These are phyloP conservation scores for Nasalis larvatus DNA, from an alignment of 2,113 vertebrate species.

Conservation along the genomic window DNA sequence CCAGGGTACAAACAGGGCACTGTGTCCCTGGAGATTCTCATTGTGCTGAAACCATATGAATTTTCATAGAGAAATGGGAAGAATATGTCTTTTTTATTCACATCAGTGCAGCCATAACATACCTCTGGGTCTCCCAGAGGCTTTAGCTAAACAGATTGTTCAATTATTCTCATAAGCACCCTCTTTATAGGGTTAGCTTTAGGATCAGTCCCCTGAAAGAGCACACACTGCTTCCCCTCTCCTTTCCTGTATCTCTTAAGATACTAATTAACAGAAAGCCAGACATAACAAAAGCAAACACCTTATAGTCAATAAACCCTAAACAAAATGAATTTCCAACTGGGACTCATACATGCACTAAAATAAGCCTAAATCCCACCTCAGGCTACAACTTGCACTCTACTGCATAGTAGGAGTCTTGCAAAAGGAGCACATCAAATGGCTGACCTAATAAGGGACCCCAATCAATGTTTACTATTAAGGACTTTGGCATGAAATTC, in stretches of 20 bases:
- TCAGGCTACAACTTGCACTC: not conserved
- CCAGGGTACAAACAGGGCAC: rapidly evolving
- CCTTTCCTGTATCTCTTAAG: not conserved
- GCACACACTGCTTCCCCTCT: not conserved
- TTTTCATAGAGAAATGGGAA: not conserved
- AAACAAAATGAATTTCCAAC: not conserved
- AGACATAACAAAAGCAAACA: not conserved
- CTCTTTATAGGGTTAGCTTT: not conserved
- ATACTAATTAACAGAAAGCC: not conserved
- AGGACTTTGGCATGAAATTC: not conserved
- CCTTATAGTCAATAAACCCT: not conserved
- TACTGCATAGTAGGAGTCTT: not conserved
- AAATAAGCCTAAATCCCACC: not conserved
- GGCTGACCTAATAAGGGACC: rapidly evolving
- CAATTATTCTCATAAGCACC: not conserved
- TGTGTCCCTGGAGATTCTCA: not conserved
- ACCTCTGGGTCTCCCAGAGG: not conserved
- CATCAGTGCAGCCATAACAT: rapidly evolving
- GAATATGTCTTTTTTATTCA: not conserved
- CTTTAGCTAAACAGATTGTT: not conserved
- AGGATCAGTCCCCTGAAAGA: not conserved
- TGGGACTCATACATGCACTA: not conserved
- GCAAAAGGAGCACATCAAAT: not conserved
- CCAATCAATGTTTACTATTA: not conserved
- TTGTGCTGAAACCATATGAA: rapidly evolving